Evolutionary conservation across 2,113 vertebrate genomes (phyloP).

Genomic region (Myotis brandtii): DNA sequence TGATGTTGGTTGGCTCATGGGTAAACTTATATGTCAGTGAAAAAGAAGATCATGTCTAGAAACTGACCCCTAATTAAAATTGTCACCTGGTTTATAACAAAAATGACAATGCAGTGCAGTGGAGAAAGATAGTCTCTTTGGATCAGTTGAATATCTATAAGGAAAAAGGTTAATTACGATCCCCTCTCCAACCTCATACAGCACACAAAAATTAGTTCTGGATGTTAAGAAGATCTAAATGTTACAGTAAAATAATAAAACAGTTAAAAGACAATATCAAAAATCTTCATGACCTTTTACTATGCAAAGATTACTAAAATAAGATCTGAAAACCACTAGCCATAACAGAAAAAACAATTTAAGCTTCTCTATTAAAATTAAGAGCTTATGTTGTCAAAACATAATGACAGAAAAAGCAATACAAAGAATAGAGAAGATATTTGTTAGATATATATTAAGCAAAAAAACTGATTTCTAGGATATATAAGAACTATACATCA

Average conservation of each 20-base stretch:
- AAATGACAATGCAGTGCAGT: background rate
- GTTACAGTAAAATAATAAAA: constrained; percentile 23
- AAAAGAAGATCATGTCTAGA: background rate
- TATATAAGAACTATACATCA: background rate
- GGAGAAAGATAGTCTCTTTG: background rate
- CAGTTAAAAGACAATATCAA: background rate
- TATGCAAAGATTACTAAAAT: constrained; percentile 2
- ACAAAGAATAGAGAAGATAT: background rate
- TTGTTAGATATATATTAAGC: background rate
- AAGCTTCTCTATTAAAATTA: background rate
- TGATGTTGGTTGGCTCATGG: background rate
- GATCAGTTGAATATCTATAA: background rate
- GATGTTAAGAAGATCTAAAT: background rate
- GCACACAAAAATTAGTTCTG: background rate
- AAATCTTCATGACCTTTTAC: background rate
- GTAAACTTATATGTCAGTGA: background rate
- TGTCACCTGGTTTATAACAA: background rate
- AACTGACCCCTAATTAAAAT: background rate
- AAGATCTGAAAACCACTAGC: background rate
- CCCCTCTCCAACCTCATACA: background rate
- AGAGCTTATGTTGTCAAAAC: background rate
- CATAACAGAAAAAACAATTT: background rate
- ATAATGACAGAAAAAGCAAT: background rate
- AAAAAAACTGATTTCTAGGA: background rate
- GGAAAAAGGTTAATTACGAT: background rate